Conservation (phyloP, 1,140 invertebrate genomes). For the Trinorchestia longiramus region DNA sequence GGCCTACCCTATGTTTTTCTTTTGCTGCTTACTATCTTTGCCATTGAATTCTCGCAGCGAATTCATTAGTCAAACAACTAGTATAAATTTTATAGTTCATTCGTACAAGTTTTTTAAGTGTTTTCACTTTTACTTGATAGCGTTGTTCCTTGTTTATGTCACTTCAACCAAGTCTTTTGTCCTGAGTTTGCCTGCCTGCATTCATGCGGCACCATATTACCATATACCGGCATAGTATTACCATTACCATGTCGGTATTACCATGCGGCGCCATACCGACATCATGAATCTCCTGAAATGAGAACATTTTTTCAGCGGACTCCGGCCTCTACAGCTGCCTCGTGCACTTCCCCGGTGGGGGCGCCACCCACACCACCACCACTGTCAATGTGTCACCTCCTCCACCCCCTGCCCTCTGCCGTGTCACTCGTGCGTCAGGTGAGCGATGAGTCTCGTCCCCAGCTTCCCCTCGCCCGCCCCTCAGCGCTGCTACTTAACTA, state of each 20-base stretch:
- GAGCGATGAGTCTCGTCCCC: slow-evolving; percentile 64
- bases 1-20: not conserved
- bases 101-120: too few relatives aligned
- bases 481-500: not conserved
- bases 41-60: not conserved
- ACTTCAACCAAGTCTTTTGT: too few relatives aligned
- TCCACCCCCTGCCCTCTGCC: not conserved
- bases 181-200: too few relatives aligned
- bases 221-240: too few relatives aligned
- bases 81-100: too few relatives aligned
- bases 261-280: not conserved
- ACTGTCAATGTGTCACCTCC: not conserved
- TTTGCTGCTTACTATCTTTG: not conserved
- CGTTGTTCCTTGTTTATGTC: too few relatives aligned
- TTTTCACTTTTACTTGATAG: too few relatives aligned
- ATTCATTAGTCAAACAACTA: too few relatives aligned
- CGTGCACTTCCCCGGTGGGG: slow-evolving; percentile 6
- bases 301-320: not conserved
- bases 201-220: too few relatives aligned
- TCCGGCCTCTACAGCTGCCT: slow-evolving; percentile 3
- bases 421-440: slow-evolving; percentile 75
- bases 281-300: not conserved
- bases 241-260: too few relatives aligned
- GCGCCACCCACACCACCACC: not conserved
- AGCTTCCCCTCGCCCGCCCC: not conserved